Evolutionary conservation across 2,113 vertebrate genomes (phyloP), one percentile per base, ranked within the genome.

Genomic region (Cyprinodon brontotheroides): DNA sequence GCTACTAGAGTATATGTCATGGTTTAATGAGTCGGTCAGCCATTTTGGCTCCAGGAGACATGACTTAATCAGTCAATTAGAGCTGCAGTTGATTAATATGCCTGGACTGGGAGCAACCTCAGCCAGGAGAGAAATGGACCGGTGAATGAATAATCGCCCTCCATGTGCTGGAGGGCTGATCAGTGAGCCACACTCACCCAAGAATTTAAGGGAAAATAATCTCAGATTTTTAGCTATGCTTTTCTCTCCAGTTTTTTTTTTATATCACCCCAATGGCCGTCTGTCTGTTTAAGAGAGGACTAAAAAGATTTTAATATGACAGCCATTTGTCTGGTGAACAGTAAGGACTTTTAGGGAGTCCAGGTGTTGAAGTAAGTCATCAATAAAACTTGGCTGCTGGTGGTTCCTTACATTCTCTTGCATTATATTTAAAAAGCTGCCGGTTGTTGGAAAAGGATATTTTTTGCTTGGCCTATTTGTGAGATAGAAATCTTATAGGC

Each of bases 21-120:
- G 64, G 67, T 76, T 86, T 86, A 87, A 86, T 73, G 82, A 85
- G 76, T 84, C 75, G 79, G 82, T 83, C 82, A 84, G 89, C 81
- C 88, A 87, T 90, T 79, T 89, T 87, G 78, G 85, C 76, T 89
- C 68, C 70, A 68, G 72, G 61, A 83, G 65, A 83, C 77, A 63
- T 47, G 79, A 85, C 86, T 87, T 86, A 86, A 89, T 91, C 90
- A 90, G 87, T 84, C 90, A 91, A 84, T 91, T 89, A 87, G 79
- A 84, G 79, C 53, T 3, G 64, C 2, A 20, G 72, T 82, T 86
- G 87, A 91, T 89, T 87, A 89, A 88, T 87, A 87, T 84, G 82
- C 80, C 79, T 82, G 83, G 85, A 84, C 85, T 72, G 83, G 80
- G 82, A 86, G 69, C 53, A 87, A 77, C 74, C 70, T 68, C 74